Evolutionary conservation across 2,888 invertebrate genomes (phyloP).

Genomic region (Lasius fuliginosus): DNA sequence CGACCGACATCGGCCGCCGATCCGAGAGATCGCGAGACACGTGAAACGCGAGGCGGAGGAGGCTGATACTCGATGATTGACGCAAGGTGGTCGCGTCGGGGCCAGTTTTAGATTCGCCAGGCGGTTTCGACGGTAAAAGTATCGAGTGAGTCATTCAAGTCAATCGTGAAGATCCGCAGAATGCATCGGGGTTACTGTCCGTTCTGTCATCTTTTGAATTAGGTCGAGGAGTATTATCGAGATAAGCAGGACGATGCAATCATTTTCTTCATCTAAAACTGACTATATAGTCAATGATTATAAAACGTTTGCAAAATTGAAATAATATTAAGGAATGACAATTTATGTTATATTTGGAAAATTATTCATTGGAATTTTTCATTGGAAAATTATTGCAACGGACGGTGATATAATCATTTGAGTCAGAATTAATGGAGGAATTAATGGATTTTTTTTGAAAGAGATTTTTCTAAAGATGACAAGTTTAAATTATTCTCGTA

Average conservation of each 20-base stretch:
- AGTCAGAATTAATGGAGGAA: no score
- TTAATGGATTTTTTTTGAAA: no score
- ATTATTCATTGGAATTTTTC: not conserved
- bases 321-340: not conserved
- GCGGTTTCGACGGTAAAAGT: not conserved
- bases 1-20: conserved; percentile 58
- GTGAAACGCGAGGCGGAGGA: conserved; percentile 26
- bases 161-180: not conserved
- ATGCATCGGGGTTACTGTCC: not conserved
- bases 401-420: no score
- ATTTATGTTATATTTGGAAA: not conserved
- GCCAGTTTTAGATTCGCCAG: not conserved
- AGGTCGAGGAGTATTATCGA: not conserved
- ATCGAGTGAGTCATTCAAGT: not conserved
- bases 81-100: conserved; percentile 70
- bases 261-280: not conserved
- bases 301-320: not conserved
- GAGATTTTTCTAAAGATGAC: no score
- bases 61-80: conserved; percentile 58
- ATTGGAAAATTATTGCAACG: not conserved
- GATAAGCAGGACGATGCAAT: not conserved
- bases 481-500: not conserved
- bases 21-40: conserved; percentile 41
- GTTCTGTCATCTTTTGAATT: not conserved
- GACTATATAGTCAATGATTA: not conserved